Evolutionary conservation across 2,797 vertebrate species (phyloP).

Genomic region (Bradypus variegatus): DNA sequence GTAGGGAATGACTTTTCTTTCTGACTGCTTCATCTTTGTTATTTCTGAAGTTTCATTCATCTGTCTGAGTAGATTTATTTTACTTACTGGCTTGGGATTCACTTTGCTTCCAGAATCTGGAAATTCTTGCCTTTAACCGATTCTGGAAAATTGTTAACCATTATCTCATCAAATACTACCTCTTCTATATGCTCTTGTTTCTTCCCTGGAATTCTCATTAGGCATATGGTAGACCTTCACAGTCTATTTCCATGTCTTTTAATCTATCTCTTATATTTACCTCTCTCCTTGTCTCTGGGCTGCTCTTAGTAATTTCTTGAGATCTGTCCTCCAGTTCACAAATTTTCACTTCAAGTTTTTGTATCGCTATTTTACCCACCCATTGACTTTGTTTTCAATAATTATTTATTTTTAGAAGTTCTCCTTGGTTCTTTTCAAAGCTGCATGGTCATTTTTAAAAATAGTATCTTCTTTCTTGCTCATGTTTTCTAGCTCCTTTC

Average conservation of each 20-base stretch:
- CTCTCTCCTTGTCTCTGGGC: background rate
- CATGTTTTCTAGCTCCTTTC: background rate
- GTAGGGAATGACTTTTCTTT: background rate
- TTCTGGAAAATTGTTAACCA: conserved; percentile 5
- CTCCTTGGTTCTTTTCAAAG: background rate
- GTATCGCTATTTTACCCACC: background rate
- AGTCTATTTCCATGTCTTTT: background rate
- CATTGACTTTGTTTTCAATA: background rate
- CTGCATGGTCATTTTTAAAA: background rate
- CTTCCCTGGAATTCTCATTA: background rate
- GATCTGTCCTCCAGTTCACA: background rate
- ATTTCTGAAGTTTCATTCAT: background rate
- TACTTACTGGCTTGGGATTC: background rate
- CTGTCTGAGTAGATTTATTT: conserved; percentile 7
- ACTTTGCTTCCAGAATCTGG: conserved; percentile 9
- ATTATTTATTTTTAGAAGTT: conserved; percentile 22
- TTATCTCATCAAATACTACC: background rate
- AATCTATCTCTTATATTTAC: background rate
- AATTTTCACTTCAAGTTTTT: conserved; percentile 14
- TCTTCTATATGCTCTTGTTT: background rate
- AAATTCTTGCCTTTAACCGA: background rate
- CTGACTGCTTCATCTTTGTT: background rate
- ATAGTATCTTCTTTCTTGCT: background rate
- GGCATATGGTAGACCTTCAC: background rate
- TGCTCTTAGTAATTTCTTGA: conserved; percentile 1